phyloP scores from a whole-genome alignment of 2,113 vertebrate genomes.

The Hydrolagus affinis region DNA sequence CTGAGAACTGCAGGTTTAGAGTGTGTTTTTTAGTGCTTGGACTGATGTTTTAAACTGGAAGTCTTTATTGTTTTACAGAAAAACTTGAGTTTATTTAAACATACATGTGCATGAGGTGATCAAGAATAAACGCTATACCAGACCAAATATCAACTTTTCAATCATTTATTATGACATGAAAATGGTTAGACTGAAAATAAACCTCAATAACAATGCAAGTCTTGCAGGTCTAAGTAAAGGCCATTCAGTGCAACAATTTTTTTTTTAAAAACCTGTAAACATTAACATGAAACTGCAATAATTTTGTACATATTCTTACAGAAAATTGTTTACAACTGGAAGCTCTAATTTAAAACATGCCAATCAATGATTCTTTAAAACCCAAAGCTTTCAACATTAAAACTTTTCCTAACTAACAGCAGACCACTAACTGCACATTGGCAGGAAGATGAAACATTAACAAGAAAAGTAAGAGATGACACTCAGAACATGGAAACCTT shows the following conservation, averaged over 20 bases:
- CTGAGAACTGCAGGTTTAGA: background rate
- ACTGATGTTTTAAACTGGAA: background rate
- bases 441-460: background rate
- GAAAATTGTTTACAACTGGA: background rate
- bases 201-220: background rate
- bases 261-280: background rate
- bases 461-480: background rate
- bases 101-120: background rate
- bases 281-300: background rate
- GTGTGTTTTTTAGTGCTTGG: background rate
- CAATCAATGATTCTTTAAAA: background rate
- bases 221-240: background rate
- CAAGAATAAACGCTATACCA: background rate
- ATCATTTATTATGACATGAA: background rate
- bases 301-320: conserved; percentile 11
- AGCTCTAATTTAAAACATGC: background rate
- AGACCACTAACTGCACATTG: background rate
- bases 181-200: background rate
- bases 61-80: background rate
- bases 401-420: background rate
- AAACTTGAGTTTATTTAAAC: background rate
- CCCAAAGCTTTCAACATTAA: background rate
- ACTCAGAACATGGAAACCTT: background rate
- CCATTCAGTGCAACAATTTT: background rate
- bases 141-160: background rate